phyloP scores from a whole-genome alignment of 2,888 invertebrate genomes.

The Chorisops tibialis region DNA sequence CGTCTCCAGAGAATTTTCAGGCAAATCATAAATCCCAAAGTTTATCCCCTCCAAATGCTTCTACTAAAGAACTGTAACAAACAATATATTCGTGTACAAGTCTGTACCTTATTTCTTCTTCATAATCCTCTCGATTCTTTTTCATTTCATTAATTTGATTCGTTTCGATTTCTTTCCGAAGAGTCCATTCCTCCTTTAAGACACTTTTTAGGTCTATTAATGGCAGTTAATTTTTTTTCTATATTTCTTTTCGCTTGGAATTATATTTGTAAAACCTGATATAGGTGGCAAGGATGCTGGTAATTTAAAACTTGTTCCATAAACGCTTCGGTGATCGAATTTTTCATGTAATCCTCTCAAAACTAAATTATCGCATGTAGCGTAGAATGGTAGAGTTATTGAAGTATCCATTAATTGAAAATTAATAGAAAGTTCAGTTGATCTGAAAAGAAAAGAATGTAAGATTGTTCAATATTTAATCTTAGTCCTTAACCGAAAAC shows the following conservation, averaged over 20 bases:
- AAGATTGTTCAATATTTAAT: not conserved
- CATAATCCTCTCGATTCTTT: not conserved
- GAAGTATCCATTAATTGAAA: not conserved
- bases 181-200: not conserved
- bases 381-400: not conserved
- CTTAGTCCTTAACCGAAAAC: too few relatives aligned
- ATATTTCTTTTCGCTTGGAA: not conserved
- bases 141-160: constrained; percentile 4
- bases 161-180: not conserved
- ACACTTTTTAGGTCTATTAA: constrained; percentile 7
- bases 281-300: not conserved
- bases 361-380: not conserved
- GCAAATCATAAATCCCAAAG: too few relatives aligned
- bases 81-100: too few relatives aligned
- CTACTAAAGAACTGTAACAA: too few relatives aligned
- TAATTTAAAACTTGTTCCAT: not conserved
- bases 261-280: not conserved
- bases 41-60: too few relatives aligned
- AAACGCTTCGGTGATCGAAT: constrained; percentile 4
- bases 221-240: not conserved
- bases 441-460: not conserved
- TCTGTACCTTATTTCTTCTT: not conserved
- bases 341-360: constrained; percentile 4
- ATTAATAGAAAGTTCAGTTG: not conserved
- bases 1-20: too few relatives aligned